Base-by-base conservation (phyloP, 2,888 invertebrate species). In the Pristionchus maxplancki region DNA sequence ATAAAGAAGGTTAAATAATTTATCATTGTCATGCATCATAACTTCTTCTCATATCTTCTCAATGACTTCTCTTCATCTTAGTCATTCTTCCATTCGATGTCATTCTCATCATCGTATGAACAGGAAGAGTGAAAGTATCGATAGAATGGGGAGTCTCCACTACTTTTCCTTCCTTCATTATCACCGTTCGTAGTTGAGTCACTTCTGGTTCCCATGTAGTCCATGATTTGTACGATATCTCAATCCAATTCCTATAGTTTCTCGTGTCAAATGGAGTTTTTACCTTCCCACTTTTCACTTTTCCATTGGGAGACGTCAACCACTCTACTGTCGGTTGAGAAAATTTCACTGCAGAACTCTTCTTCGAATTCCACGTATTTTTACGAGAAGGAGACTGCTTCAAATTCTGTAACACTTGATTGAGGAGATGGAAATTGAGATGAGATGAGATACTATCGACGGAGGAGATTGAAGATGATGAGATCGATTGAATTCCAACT, bases 51-150 rank as follows among this genome's bases (percentile, higher is more conserved):
- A 9, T 44, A 44, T 67, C 64, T 67, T 6, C 34, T 67, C 31
- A 67, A 5, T 31, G 31, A 24, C 13, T 34, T 67, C 34, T 67
- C 64, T 34, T 67, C 64, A 67, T 67, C 40, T 74, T 74, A 24
- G 31, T 40, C 37, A 74, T 74, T 74, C 31, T 74, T 40, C 74
- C 8, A 74, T 74, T 74, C 5, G 40, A 20, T 11, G 28, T n/a
- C 81, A 81, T 81, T 50, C 50, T 81, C 81, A 81, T 81, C 20
- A 81, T 37, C n/a, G 81, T 81, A 8, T 81, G 50, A 24, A 81
- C 81, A 40, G 81, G 81, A 15, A 81, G 11, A 40, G 48, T 81
- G 48, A 81, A 31, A 28, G 15, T 17, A 48, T 81, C 50, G 81
- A 40, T 48, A 20, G 40, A 37, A 31, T 31, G 24, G 3, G 74